Percentiles rank a stretch among this genome's conserved stretches.
Conservation (phyloP, 2,113 vertebrate genomes). For the Rhea pennata region DNA sequence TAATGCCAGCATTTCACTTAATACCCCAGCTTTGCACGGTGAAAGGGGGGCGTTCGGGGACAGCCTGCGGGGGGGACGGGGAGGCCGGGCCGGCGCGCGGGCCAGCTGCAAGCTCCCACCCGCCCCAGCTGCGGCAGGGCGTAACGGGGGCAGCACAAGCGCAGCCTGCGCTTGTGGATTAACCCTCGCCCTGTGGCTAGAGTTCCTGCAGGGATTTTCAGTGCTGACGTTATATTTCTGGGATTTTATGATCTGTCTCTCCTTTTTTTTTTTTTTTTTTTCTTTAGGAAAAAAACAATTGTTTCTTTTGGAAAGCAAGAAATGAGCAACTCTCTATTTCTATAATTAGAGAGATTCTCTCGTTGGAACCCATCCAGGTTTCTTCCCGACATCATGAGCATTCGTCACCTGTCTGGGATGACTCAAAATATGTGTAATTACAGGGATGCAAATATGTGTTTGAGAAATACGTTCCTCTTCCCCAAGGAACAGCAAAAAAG, state of each 20-base stretch:
- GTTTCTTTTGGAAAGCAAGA: not conserved
- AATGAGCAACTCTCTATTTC: not conserved
- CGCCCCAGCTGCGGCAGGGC: no score
- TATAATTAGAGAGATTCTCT: not conserved
- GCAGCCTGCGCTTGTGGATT: no score
- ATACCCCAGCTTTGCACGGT: not conserved
- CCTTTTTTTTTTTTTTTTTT: no score
- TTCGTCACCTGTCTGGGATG: not conserved
- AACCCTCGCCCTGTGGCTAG: no score
- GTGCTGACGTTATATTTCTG: not conserved
- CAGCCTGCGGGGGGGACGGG: not conserved
- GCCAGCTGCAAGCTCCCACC: no score
- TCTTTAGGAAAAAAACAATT: no score
- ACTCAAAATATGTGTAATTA: not conserved
- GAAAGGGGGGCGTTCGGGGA: not conserved
- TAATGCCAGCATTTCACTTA: not conserved
- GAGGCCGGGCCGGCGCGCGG: no score
- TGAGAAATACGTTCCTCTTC: not conserved
- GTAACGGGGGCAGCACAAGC: no score
- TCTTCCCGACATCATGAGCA: not conserved
- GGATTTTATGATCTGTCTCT: not conserved
- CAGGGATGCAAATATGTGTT: not conserved
- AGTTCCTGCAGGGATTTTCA: not conserved
- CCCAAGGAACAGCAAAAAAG: not conserved
- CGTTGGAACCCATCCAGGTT: not conserved